Conservation (phyloP, 2,113 vertebrate genomes). For the Bungarus multicinctus region DNA sequence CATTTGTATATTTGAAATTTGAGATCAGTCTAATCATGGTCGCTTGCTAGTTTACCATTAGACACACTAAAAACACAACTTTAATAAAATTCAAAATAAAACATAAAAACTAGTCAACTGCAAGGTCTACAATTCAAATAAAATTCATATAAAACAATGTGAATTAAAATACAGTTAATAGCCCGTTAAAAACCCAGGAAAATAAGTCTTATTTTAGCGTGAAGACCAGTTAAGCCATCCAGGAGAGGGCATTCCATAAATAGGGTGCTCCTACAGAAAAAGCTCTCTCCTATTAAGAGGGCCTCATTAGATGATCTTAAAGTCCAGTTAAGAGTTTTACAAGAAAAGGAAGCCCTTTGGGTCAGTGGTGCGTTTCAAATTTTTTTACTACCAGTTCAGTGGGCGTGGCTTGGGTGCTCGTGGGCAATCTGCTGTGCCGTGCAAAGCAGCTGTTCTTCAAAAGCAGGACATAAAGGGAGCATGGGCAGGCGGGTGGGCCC, state of each 20-base stretch:
- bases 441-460: too few species aligned
- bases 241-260: background rate
- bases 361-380: too few species aligned
- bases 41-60: background rate
- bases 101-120: background rate
- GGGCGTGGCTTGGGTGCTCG: too few species aligned
- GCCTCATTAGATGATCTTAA: background rate
- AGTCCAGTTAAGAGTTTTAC: background rate
- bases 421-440: too few species aligned
- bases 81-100: background rate
- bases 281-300: background rate
- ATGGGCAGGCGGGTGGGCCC: too few species aligned
- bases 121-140: background rate
- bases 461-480: too few species aligned
- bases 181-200: background rate
- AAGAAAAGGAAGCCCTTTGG: background rate
- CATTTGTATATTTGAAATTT: background rate
- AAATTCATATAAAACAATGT: background rate
- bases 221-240: background rate
- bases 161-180: background rate
- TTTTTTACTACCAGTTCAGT: too few species aligned
- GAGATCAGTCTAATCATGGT: background rate
- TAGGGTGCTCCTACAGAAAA: background rate
- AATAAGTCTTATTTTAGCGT: background rate
- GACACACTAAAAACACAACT: background rate